Percentiles rank a stretch among this genome's conserved stretches.
phyloP scores from a whole-genome alignment of 2,113 vertebrate genomes.

The Eptesicus fuscus region DNA sequence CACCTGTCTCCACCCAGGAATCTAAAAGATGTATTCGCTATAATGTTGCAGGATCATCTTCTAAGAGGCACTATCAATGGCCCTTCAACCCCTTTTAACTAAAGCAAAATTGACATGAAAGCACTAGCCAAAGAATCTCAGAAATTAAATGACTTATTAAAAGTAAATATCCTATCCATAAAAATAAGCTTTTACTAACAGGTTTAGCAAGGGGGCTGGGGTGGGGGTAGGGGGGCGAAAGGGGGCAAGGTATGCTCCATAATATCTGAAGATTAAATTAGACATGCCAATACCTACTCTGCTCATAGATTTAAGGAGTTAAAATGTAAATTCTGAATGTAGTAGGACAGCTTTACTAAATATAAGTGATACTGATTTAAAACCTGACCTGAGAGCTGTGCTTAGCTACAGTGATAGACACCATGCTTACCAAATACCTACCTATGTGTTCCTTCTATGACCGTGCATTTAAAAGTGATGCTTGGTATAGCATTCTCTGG shows the following conservation, averaged over 20 bases:
- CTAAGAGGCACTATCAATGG: not conserved
- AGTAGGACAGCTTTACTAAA: not conserved
- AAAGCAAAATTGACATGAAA: not conserved
- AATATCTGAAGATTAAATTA: conserved; percentile 18
- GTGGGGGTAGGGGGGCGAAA: fast-evolving
- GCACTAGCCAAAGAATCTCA: not conserved
- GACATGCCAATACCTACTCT: not conserved
- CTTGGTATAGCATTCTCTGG: not conserved
- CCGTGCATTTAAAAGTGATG: not conserved
- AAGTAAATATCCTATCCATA: not conserved
- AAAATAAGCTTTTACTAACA: conserved; percentile 28
- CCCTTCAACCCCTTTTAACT: not conserved
- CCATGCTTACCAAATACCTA: not conserved
- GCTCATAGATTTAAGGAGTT: not conserved
- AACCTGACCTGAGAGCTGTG: not conserved
- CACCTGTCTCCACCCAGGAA: conserved; percentile 38
- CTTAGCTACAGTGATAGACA: not conserved
- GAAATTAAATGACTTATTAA: not conserved
- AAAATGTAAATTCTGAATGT: not conserved
- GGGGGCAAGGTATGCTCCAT: not conserved
- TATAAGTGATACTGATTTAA: conserved; percentile 12
- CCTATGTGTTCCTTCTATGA: not conserved
- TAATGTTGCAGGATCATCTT: not conserved
- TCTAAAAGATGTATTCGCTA: conserved; percentile 19
- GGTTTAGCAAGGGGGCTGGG: not conserved